These are phyloP conservation scores for Lamellibrachia luymesi DNA, from an alignment of 1,140 invertebrate genomes.

Conservation along the genomic window DNA sequence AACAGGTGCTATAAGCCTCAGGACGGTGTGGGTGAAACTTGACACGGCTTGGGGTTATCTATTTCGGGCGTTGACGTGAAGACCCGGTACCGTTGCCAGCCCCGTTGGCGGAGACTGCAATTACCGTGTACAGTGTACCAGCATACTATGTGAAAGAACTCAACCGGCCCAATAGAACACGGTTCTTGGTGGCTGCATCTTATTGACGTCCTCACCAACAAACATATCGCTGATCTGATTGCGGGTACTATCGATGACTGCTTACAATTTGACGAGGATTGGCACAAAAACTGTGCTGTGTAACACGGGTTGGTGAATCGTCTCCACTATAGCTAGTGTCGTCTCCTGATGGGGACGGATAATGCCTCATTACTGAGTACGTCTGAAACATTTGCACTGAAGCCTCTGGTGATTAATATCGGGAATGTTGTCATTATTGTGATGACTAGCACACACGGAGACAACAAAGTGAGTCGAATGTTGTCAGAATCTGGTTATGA, in stretches of 20 bases:
- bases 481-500: background rate
- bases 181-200: background rate
- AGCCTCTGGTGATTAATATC: background rate
- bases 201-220: background rate
- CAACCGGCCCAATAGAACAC: background rate
- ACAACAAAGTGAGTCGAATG: background rate
- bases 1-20: background rate
- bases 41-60: background rate
- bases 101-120: background rate
- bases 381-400: background rate
- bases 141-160: background rate
- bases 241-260: background rate
- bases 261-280: background rate
- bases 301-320: background rate
- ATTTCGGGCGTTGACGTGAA: background rate
- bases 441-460: background rate
- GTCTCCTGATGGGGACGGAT: background rate
- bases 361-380: background rate
- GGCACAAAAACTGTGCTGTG: background rate
- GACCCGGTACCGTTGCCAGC: background rate
- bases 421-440: background rate
- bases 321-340: background rate
- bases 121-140: background rate
- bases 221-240: background rate
- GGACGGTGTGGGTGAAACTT: background rate